Evolutionary conservation across 2,113 vertebrate genomes (phyloP).

Genomic region (Aptenodytes forsteri): DNA sequence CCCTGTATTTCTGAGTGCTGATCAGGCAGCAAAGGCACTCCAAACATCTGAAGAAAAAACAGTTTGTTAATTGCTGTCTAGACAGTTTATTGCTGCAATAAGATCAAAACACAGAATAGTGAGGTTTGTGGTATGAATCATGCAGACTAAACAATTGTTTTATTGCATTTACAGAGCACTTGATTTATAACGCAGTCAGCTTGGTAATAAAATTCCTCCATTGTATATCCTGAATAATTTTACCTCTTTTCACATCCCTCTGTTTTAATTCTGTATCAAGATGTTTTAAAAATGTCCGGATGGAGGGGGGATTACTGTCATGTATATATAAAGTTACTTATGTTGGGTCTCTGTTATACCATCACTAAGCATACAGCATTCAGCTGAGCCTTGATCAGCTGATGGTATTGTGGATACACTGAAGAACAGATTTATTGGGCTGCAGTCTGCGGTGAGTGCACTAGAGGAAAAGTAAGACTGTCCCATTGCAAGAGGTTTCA

Average conservation of each 20-base stretch:
- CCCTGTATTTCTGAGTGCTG: slow-evolving; percentile 52
- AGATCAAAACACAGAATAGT: slow-evolving; percentile 90
- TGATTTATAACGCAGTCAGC: slow-evolving; percentile 80
- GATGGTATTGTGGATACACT: neutral
- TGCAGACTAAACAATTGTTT: slow-evolving; percentile 93
- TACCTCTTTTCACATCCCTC: slow-evolving; percentile 67
- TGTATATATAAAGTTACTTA: neutral
- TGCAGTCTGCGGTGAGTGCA: neutral
- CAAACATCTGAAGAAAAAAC: slow-evolving; percentile 91
- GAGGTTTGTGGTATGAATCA: slow-evolving; percentile 87
- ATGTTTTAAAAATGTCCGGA: neutral
- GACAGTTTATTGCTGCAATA: slow-evolving; percentile 99
- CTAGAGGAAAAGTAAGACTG: neutral
- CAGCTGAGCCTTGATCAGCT: neutral
- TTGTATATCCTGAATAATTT: slow-evolving; percentile 79
- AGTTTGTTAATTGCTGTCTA: slow-evolving; percentile 98
- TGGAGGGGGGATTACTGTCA: neutral
- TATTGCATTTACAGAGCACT: slow-evolving; percentile 84
- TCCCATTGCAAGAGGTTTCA: neutral
- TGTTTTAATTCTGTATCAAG: slow-evolving; percentile 24
- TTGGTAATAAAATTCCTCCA: slow-evolving; percentile 77
- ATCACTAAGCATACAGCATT: neutral
- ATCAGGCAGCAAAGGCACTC: slow-evolving; percentile 75
- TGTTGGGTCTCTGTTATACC: neutral
- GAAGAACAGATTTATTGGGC: neutral